phyloP scores from a whole-genome alignment of 2,113 vertebrate genomes.

The Propithecus coquereli region DNA sequence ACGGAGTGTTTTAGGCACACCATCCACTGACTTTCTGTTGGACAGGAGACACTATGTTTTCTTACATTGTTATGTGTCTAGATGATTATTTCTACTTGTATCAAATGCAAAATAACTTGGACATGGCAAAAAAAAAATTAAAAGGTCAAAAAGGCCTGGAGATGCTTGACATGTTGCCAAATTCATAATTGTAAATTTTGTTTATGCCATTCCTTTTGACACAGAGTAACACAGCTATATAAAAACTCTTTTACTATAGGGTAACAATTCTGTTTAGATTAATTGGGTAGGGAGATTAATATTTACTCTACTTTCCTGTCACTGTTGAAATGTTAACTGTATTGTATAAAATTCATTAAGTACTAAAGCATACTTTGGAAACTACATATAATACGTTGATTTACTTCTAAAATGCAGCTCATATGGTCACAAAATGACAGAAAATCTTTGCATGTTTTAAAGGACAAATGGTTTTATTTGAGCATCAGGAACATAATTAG shows the following conservation, averaged over 20 bases:
- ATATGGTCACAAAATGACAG: slow-evolving; percentile 24
- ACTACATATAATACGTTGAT: slow-evolving; percentile 16
- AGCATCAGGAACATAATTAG: slow-evolving; percentile 13
- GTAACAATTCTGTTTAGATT: slow-evolving; percentile 74
- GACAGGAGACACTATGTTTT: neutral
- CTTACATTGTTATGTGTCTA: neutral
- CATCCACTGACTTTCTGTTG: neutral
- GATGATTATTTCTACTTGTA: neutral
- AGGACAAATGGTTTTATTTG: slow-evolving; percentile 57
- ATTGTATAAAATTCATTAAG: slow-evolving; percentile 68
- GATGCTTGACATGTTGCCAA: neutral
- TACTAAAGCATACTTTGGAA: slow-evolving; percentile 57
- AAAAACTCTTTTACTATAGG: slow-evolving; percentile 69
- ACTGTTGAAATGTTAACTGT: slow-evolving; percentile 69
- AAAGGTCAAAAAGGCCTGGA: slow-evolving; percentile 4
- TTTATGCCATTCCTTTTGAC: slow-evolving; percentile 67
- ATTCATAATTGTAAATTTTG: slow-evolving; percentile 28
- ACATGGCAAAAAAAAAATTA: neutral
- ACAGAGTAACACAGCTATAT: slow-evolving; percentile 51
- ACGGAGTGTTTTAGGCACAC: neutral
- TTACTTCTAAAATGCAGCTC: slow-evolving; percentile 34
- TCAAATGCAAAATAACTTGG: slow-evolving; percentile 6
- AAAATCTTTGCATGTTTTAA: slow-evolving; percentile 4
- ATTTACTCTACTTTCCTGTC: slow-evolving; percentile 74
- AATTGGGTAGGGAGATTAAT: slow-evolving; percentile 77